Conservation (phyloP, 2,113 vertebrate genomes). For the Fregetta grallaria region DNA sequence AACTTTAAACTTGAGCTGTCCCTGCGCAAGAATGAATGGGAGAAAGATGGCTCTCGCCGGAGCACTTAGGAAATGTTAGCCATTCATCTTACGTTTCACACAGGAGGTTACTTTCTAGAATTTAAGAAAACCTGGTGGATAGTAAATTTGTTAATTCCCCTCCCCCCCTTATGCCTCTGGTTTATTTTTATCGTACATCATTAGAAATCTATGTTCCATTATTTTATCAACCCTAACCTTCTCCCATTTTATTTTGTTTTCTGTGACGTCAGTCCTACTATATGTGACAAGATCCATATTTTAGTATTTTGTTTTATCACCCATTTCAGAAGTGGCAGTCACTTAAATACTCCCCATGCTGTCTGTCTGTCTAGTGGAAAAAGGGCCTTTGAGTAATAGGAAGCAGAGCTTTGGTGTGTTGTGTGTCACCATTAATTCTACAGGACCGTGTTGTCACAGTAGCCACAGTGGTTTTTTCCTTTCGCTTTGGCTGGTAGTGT, state of each 20-base stretch:
- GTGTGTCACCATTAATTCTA: background rate
- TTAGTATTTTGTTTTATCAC: background rate
- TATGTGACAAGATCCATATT: background rate
- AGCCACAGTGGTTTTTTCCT: background rate
- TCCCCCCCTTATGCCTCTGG: background rate
- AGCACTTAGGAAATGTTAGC: constrained; percentile 34
- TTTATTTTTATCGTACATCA: background rate
- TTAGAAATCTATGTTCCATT: background rate
- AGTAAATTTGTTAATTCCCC: constrained; percentile 37
- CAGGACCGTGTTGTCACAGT: background rate
- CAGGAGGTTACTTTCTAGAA: constrained; percentile 32
- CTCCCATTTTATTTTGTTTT: constrained; percentile 8
- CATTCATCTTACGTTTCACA: constrained; percentile 48
- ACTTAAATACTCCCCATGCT: background rate
- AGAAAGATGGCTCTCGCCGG: constrained; percentile 38
- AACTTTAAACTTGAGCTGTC: constrained; percentile 42
- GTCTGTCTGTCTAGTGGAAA: background rate
- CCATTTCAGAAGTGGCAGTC: background rate
- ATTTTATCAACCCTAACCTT: background rate
- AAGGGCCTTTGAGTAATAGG: background rate
- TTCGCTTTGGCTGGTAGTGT: background rate
- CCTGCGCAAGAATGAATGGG: constrained; percentile 24
- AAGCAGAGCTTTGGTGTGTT: background rate
- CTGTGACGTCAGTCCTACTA: background rate
- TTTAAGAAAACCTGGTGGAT: constrained; percentile 31